phyloP scores from a whole-genome alignment of 2,888 invertebrate species.

The Stenurella melanura region DNA sequence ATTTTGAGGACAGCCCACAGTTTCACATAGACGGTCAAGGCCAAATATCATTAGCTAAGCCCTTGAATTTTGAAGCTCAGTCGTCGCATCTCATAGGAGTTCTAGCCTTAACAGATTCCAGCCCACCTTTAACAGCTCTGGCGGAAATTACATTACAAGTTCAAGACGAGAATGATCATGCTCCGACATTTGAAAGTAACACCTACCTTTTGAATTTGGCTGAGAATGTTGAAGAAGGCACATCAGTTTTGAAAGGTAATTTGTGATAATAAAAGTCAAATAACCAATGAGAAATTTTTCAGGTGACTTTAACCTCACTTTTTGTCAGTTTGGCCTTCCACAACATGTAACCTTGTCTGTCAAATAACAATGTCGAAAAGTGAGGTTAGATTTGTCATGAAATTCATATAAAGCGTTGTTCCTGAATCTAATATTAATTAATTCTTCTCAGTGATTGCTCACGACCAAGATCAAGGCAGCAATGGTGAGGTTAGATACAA shows the following conservation, averaged over 20 bases:
- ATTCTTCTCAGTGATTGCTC: slow-evolving; percentile 76
- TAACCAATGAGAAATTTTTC: neutral
- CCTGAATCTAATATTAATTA: neutral
- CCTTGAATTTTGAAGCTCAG: slow-evolving; percentile 85
- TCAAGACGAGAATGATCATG: slow-evolving; percentile 92
- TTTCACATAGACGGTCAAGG: slow-evolving; percentile 85
- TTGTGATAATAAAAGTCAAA: neutral
- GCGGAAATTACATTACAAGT: slow-evolving; percentile 86
- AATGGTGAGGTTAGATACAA: slow-evolving; percentile 91
- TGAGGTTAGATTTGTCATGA: neutral
- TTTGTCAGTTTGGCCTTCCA: too few species aligned
- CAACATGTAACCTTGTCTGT: too few species aligned
- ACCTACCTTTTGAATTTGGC: slow-evolving; percentile 86
- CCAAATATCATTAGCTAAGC: slow-evolving; percentile 83
- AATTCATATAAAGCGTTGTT: slow-evolving; percentile 17
- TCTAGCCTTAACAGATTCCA: slow-evolving; percentile 82
- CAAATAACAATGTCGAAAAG: too few species aligned
- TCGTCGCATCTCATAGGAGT: slow-evolving; percentile 83
- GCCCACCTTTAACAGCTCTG: slow-evolving; percentile 74
- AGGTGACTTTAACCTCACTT: neutral
- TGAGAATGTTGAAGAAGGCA: slow-evolving; percentile 88
- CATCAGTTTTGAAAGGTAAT: slow-evolving; percentile 82
- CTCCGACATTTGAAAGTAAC: slow-evolving; percentile 89
- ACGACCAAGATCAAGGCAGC: slow-evolving; percentile 85
- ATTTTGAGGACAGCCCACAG: slow-evolving; percentile 77